Evolutionary conservation across 2,888 invertebrate species (phyloP), one percentile per base, ranked within the genome.

Genomic region (Andrena bucephala): DNA sequence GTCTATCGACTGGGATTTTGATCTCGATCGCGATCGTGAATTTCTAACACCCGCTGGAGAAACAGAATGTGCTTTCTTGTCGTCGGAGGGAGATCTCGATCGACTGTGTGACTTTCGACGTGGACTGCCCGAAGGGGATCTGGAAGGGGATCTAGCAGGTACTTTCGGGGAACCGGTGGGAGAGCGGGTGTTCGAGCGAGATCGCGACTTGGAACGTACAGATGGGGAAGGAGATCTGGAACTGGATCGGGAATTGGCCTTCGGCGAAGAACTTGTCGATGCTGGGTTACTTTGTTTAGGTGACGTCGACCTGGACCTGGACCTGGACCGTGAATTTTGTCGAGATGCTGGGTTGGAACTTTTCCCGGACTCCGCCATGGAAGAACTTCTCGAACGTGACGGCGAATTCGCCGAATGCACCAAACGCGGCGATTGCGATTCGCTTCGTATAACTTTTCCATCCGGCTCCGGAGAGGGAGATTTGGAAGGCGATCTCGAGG

Each of bases 261-360:
- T 83, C 1, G 85, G 87, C 13, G 92, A 90, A 29, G 88, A 59
- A 48, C 75, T 65, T 16, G 78, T 82, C 0, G 80, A 76, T 2
- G 79, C 81, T 31, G 92, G 92, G 42, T 84, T 66, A 42, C 89
- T 89, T 5, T 92, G 89, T 68, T 82, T 89, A 16, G 85, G 84
- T 2, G 94, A 94, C 74, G 88, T 87, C 10, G 93, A 92, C 63
- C 90, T 81, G 10, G 91, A 91, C 63, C 90, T 81, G 10, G 91
- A 91, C 60, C 83, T 77, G 0, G 90, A 91, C 67, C 83, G 72
- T 74, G 91, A 87, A 74, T 83, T 74, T 66, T 84, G 81, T 82
- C 90, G 75, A 29, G 92, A 89, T n/a, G 71, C 62, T 60, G 80
- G 65, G 6, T 27, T 48, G 2, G 85, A 86, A 78, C 88, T 90